These are phyloP conservation scores for Sinohyriopsis cumingii DNA, from an alignment of 2,888 invertebrate species.

Conservation along the genomic window DNA sequence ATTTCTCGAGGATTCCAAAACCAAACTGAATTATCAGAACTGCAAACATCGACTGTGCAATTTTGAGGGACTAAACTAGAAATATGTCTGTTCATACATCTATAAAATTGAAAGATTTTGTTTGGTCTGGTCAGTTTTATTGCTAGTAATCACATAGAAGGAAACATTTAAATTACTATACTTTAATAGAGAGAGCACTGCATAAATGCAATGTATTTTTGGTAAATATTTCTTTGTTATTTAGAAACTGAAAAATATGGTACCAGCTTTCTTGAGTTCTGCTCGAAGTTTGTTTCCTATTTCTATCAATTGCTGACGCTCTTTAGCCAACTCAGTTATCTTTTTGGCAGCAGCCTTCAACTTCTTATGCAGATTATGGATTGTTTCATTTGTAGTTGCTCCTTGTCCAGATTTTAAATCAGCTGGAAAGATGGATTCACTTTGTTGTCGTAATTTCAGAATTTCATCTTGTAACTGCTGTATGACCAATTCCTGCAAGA, in stretches of 20 bases:
- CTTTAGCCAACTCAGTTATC: slow-evolving; percentile 65
- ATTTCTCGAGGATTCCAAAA: too few relatives aligned
- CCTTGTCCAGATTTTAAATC: slow-evolving; percentile 17
- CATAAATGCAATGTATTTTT: too few relatives aligned
- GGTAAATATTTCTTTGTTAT: too few relatives aligned
- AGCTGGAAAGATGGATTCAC: slow-evolving; percentile 22
- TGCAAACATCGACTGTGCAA: too few relatives aligned
- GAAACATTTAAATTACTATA: too few relatives aligned
- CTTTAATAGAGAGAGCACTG: too few relatives aligned
- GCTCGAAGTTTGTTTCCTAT: slow-evolving; percentile 68
- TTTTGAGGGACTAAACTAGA: too few relatives aligned
- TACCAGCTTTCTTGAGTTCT: slow-evolving; percentile 59
- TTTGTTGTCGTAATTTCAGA: slow-evolving; percentile 44
- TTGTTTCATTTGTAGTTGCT: slow-evolving; percentile 25
- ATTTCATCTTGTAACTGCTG: slow-evolving; percentile 71
- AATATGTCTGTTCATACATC: too few relatives aligned
- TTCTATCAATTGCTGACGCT: slow-evolving; percentile 69
- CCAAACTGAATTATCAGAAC: too few relatives aligned
- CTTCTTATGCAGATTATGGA: slow-evolving; percentile 54
- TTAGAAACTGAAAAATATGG: background rate
- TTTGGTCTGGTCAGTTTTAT: too few relatives aligned
- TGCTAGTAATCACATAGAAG: too few relatives aligned
- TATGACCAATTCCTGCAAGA: slow-evolving; percentile 66
- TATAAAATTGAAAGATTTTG: too few relatives aligned
- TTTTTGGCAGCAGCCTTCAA: slow-evolving; percentile 63